These are phyloP conservation scores for Delphinapterus leucas DNA, from an alignment of 2,113 vertebrate species.

Conservation along the genomic window DNA sequence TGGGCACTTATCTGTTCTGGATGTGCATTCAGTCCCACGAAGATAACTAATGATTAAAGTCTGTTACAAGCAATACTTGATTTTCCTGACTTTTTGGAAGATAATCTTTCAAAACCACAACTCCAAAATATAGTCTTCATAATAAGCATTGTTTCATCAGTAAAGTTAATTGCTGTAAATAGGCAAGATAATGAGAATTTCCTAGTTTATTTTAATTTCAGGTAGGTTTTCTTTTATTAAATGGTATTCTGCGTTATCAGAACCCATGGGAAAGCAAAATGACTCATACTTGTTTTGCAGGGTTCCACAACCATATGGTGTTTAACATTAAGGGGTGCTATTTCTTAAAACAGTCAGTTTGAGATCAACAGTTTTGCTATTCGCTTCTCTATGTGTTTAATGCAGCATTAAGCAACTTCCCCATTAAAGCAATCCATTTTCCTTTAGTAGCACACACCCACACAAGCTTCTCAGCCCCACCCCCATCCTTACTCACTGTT, in stretches of 20 bases:
- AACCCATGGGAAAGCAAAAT: background rate
- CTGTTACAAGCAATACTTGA: background rate
- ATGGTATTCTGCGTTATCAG: background rate
- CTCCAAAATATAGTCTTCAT: background rate
- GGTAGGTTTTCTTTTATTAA: constrained; percentile 30
- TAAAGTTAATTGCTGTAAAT: background rate
- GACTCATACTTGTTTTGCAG: background rate
- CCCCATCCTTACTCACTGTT: background rate
- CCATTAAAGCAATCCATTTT: background rate
- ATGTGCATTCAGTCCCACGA: background rate
- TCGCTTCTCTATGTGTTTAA: background rate
- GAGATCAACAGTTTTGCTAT: background rate
- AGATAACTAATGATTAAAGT: background rate
- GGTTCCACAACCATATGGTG: background rate
- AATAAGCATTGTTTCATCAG: background rate
- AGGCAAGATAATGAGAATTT: background rate
- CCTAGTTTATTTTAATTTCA: constrained; percentile 16
- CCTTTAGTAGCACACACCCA: background rate
- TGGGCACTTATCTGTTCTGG: background rate
- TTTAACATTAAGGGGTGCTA: background rate
- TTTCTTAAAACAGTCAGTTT: constrained; percentile 1
- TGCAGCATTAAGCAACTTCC: background rate
- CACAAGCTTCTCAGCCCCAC: background rate
- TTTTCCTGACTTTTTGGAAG: background rate
- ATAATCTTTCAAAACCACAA: background rate